phyloP scores from a whole-genome alignment of 2,113 vertebrate genomes.

The Callopanchax toddi region DNA sequence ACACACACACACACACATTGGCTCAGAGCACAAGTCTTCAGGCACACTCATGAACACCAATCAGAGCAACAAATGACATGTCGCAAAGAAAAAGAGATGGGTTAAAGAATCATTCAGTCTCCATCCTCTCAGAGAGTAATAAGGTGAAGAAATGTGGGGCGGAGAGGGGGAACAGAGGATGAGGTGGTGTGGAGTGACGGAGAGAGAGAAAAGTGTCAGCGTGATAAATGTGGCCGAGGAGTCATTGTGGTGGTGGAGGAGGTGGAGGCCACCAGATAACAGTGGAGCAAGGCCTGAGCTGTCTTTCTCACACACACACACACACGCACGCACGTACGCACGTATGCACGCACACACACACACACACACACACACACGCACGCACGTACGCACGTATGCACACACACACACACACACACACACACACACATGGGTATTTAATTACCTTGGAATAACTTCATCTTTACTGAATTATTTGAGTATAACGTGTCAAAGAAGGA shows the following conservation, averaged over 20 bases:
- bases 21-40: conserved; percentile 27
- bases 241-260: conserved; percentile 63
- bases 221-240: conserved; percentile 74
- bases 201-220: conserved; percentile 61
- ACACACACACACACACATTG: too few species aligned
- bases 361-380: too few species aligned
- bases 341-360: too few species aligned
- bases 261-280: conserved; percentile 72
- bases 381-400: too few species aligned
- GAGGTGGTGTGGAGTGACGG: conserved; percentile 27
- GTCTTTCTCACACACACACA: conserved; percentile 28
- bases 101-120: conserved; percentile 56
- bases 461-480: conserved; percentile 37
- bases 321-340: not conserved
- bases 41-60: conserved; percentile 51
- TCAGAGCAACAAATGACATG: conserved; percentile 69
- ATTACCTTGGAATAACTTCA: conserved; percentile 44
- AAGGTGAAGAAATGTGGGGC: conserved; percentile 48
- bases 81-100: conserved; percentile 61
- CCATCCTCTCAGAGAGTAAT: conserved; percentile 45
- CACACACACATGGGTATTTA: conserved; percentile 27
- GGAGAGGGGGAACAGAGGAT: conserved; percentile 24
- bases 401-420: conserved; percentile 4
- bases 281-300: conserved; percentile 58
- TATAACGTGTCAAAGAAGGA: conserved; percentile 9